phyloP scores from a whole-genome alignment of 2,113 vertebrate genomes.

The Nycticebus coucang region DNA sequence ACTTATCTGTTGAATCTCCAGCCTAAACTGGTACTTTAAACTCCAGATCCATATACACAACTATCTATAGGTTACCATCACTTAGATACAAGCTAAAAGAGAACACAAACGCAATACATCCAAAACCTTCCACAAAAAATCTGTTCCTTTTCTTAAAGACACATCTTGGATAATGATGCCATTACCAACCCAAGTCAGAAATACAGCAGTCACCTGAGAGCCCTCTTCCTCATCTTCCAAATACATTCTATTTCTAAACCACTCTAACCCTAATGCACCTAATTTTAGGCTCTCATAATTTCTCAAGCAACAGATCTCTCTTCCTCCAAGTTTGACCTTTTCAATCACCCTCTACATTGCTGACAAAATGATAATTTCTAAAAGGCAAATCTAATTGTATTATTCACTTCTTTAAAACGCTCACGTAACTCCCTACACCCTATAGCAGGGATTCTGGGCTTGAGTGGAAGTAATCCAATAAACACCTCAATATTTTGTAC shows the following conservation, averaged over 20 bases:
- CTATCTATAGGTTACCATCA: neutral
- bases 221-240: neutral
- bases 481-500: neutral
- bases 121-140: neutral
- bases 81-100: neutral
- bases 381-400: constrained; percentile 48
- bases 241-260: neutral
- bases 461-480: constrained; percentile 16
- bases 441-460: neutral
- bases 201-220: neutral
- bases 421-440: neutral
- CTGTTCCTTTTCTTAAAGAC: neutral
- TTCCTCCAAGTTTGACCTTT: constrained; percentile 10
- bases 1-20: neutral
- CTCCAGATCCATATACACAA: neutral
- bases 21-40: neutral
- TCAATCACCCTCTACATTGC: neutral
- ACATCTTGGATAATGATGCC: neutral
- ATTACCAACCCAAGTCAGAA: neutral
- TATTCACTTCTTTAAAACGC: constrained; percentile 2
- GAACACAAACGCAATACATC: neutral
- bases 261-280: neutral
- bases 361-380: constrained; percentile 51
- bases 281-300: constrained; percentile 19
- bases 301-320: constrained; percentile 11